Evolutionary conservation across 2,888 invertebrate species (phyloP), one percentile per base, ranked within the genome.

Genomic region (Petrophora chlorosata): DNA sequence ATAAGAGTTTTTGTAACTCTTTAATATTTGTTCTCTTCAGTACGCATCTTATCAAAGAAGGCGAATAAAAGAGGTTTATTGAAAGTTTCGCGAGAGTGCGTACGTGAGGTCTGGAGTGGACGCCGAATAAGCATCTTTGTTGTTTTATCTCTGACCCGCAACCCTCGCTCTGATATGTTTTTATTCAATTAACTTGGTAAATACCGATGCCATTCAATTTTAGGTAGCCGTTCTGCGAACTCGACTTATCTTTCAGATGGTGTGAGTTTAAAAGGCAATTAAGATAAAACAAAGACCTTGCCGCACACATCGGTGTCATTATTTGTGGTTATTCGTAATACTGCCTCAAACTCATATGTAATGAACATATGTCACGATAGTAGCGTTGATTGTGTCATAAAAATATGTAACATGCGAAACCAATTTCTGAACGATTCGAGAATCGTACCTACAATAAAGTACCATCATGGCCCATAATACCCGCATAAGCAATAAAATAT

Each of bases 171-270:
- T 34, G 49, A 42, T 51, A 42, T 61, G 59, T 71, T 66, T 69
- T 71, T 67, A 70, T 70, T 71, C 51, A 67, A 74, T 71, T 65
- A 69, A 61, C 59, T 41, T 53, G 59, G 32, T 44, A 41, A 38
- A 54, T 36, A 63, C 60, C 63, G 61, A 61, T 61, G 58, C 48
- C 50, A 65, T 63, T 67, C 59, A 63, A 61, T 50, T 65, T 67
- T 60, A 30, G 63, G 59, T 61, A 63, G 67, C 61, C 33, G 32
- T 51, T 63, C 54, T 45, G 33, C 41, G 65, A 65, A 68, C 60
- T 42, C 22, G 30, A 55, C 50, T 63, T 63, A 68, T 67, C 61
- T 36, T 38, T 17, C 23, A 26, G 29, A 49, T 47, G 35, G 59
- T 61, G 56, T 50, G 40, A 12, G 45, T 45, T 51, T 54, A 45